Percentiles rank a stretch among this genome's conserved stretches.
These are phyloP conservation scores for Sinocyclocheilus grahami DNA, from an alignment of 2,113 vertebrate species.

Conservation along the genomic window DNA sequence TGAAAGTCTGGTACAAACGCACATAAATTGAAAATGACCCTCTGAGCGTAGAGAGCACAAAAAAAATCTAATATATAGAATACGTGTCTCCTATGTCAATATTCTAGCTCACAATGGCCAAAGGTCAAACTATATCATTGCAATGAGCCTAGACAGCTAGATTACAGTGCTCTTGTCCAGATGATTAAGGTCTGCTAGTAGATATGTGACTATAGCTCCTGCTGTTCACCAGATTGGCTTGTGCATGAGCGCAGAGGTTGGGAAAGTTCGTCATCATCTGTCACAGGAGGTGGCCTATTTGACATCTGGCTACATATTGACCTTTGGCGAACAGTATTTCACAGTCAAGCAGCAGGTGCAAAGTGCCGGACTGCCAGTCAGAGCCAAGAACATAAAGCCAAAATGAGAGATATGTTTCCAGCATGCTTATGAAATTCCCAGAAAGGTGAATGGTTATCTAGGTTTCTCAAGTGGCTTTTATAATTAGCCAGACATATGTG, in stretches of 20 bases:
- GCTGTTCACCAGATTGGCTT: slow-evolving; percentile 39
- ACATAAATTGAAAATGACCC: not conserved
- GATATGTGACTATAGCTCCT: slow-evolving; percentile 1
- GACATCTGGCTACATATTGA: slow-evolving; percentile 29
- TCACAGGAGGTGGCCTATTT: slow-evolving; percentile 13
- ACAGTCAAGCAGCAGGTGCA: slow-evolving; percentile 7
- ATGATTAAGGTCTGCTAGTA: slow-evolving; percentile 33
- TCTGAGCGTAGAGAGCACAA: not conserved
- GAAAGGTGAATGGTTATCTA: not conserved
- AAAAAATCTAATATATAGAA: slow-evolving; percentile 25
- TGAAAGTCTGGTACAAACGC: not conserved
- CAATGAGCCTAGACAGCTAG: slow-evolving; percentile 20
- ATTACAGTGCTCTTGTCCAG: slow-evolving; percentile 36
- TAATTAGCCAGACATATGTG: not conserved
- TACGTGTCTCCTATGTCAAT: slow-evolving; percentile 1
- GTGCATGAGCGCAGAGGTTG: not conserved
- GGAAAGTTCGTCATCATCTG: slow-evolving; percentile 1
- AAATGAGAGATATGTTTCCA: not conserved
- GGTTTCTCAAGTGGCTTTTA: not conserved
- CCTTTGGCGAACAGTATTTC: slow-evolving; percentile 24
- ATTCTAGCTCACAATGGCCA: slow-evolving; percentile 23
- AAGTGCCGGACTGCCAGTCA: slow-evolving; percentile 6
- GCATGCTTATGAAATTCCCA: slow-evolving; percentile 9
- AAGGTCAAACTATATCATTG: slow-evolving; percentile 30
- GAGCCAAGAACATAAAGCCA: not conserved